Base-by-base conservation (phyloP, 2,888 invertebrate genomes). In the Deladenus siricidicola region DNA sequence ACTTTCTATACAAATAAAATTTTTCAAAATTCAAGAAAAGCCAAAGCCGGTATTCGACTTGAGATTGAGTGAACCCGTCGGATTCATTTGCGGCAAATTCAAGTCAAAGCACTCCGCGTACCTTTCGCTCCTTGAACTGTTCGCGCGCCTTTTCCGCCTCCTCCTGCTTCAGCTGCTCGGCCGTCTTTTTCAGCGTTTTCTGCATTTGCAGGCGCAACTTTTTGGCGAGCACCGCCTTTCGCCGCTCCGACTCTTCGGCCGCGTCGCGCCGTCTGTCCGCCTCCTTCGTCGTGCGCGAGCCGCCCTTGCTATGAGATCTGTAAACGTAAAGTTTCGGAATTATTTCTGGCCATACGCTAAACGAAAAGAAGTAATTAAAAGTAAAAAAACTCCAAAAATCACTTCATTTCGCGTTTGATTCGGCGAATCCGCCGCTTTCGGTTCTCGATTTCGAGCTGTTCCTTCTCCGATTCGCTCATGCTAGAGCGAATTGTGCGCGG, bases 381-480 rank as follows among this genome's bases (percentile, higher is more conserved):
- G 39, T 10, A 34, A 14, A 6, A 6, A 14, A 14, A 10, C 39
- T 14, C 39, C 8, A 34, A 34, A 34, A 6, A 34, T 34, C 39
- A 34, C 39, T 34, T 47, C 47, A 47, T 30, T 39, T 53, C 42
- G 24, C 66, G 64, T 49, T 76, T 74, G 1, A 75, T 76, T 49
- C 65, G 56, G 19, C 65, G 66, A 47, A 76, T 69, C 39, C 73
- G 61, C 26, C 73, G 60, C 56, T 76, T 76, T 17, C 75, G 62
- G 53, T 76, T 76, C 55, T 74, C 74, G 26, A 76, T 74, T 53
- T 76, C 73, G 24, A 68, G 65, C 45, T 68, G 63, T 57, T 76
- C 76, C 48, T 70, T 70, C 52, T 76, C 76, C 6, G 74, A 74
- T 47, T 76, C 76, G 34, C 74, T 74, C 76, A 76, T 76, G 39